Percentiles rank a stretch among this genome's conserved stretches.
Evolutionary conservation across 2,113 vertebrate species (phyloP).

Genomic region (Pardalotus punctatus): DNA sequence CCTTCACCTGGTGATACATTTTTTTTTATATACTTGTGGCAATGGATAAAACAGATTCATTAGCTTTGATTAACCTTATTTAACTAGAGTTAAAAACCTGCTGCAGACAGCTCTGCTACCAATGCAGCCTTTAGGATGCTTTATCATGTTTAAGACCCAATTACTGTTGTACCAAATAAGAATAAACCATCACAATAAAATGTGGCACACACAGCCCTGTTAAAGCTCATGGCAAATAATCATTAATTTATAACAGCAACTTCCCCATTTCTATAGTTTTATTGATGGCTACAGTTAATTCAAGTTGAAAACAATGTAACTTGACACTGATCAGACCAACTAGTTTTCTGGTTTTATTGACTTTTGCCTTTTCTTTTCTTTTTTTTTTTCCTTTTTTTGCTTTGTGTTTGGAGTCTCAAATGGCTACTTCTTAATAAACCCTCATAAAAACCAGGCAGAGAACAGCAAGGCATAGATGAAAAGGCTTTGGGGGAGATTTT

Average conservation of each 20-base stretch:
- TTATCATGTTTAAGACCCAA: conserved; percentile 85
- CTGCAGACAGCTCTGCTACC: conserved; percentile 69
- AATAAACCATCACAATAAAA: conserved; percentile 81
- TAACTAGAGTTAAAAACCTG: conserved; percentile 79
- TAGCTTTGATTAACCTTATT: conserved; percentile 84
- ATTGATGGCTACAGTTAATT: conserved; percentile 72
- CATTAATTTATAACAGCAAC: conserved; percentile 76
- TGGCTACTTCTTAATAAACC: conserved; percentile 59
- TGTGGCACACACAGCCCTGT: conserved; percentile 66
- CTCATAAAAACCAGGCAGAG: conserved; percentile 52
- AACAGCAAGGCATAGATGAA: conserved; percentile 65
- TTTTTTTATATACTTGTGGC: conserved; percentile 69
- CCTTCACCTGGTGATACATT: conserved; percentile 56
- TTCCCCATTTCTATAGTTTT: conserved; percentile 67
- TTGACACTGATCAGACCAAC: conserved; percentile 54
- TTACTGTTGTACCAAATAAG: conserved; percentile 78
- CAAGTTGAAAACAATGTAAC: conserved; percentile 68
- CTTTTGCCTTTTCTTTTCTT: conserved; percentile 10
- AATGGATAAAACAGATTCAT: conserved; percentile 79
- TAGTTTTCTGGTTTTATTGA: conserved; percentile 56
- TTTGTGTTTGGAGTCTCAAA: conserved; percentile 53
- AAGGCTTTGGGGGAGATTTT: conserved; percentile 66
- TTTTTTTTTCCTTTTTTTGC: not conserved
- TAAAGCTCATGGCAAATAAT: conserved; percentile 72
- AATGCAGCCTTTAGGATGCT: conserved; percentile 73